Evolutionary conservation across 2,113 vertebrate genomes (phyloP), one percentile per base, ranked within the genome.

Genomic region (Rhynchopsitta pachyrhyncha): DNA sequence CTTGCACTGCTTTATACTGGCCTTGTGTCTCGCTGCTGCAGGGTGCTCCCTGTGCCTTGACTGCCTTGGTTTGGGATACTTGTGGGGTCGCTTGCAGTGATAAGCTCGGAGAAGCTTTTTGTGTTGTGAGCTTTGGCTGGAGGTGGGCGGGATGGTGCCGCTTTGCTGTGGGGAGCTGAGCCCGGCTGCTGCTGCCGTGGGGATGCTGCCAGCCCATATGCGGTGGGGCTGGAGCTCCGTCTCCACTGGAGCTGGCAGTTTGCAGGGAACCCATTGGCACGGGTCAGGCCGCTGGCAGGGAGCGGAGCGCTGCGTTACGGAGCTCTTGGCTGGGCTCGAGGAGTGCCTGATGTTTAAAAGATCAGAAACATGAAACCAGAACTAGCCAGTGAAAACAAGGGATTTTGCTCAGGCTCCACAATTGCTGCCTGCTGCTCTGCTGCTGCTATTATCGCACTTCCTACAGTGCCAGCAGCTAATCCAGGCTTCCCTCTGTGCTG

Each of bases 291-390:
- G 11, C 92, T 95, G 97, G 93, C 94, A 97, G 91, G 33, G 73
- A 79, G 79, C 4, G 3, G 64, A 86, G 59, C 1, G 50, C 94
- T 88, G 92, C 1, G 1, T 74, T 82, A 57, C 88, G 82, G 88
- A 96, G 92, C 95, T 88, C 42, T 53, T 95, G 96, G 92, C 95
- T 15, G 3, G 76, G 94, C 86, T 67, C 2, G 4, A 80, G 86
- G 62, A 93, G 86, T 28, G 93, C 92, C 96, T 97, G 95, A 92
- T 96, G 93, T 94, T 97, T 96, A 93, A 97, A 95, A 96, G 95
- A 96, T 96, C 96, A 96, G 96, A 96, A 97, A 96, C 93, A 94
- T 90, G 96, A 97, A 96, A 97, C 96, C 95, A 97, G 96, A 97
- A 95, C 95, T 95, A 93, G 95, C 95, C 95, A 96, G 96, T 92